phyloP scores from a whole-genome alignment of 2,797 vertebrate genomes.

The Sebastes hopkinsi region DNA sequence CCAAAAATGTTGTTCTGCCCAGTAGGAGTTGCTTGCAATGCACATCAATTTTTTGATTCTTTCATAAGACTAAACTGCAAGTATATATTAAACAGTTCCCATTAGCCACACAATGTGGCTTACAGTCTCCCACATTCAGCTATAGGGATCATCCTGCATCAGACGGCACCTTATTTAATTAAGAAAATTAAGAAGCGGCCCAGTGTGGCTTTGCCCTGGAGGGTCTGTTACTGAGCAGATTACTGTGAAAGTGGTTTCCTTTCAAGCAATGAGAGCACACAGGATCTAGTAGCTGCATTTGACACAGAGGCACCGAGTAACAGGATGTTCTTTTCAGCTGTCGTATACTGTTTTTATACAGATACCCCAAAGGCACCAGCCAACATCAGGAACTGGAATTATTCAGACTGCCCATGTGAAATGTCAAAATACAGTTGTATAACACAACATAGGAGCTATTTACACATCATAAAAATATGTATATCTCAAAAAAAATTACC shows the following conservation, averaged over 20 bases:
- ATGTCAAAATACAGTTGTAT: constrained; percentile 30
- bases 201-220: constrained; percentile 45
- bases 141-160: constrained; percentile 37
- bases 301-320: constrained; percentile 31
- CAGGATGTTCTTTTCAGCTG: constrained; percentile 49
- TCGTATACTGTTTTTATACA: constrained; percentile 36
- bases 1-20: neutral
- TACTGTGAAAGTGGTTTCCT: constrained; percentile 48
- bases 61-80: neutral
- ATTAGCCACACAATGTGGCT: neutral
- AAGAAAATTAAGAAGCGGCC: constrained; percentile 54
- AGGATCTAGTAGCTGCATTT: constrained; percentile 35
- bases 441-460: neutral
- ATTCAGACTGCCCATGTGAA: constrained; percentile 17
- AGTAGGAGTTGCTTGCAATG: neutral
- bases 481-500: neutral
- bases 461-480: neutral
- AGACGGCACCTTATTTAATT: constrained; percentile 63
- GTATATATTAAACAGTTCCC: neutral
- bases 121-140: constrained; percentile 20
- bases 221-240: constrained; percentile 56
- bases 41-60: neutral
- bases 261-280: constrained; percentile 11
- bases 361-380: constrained; percentile 20
- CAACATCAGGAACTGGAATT: constrained; percentile 9